Evolutionary conservation across 2,113 vertebrate species (phyloP), one percentile per base, ranked within the genome.

Genomic region (Lampris megalopsis): DNA sequence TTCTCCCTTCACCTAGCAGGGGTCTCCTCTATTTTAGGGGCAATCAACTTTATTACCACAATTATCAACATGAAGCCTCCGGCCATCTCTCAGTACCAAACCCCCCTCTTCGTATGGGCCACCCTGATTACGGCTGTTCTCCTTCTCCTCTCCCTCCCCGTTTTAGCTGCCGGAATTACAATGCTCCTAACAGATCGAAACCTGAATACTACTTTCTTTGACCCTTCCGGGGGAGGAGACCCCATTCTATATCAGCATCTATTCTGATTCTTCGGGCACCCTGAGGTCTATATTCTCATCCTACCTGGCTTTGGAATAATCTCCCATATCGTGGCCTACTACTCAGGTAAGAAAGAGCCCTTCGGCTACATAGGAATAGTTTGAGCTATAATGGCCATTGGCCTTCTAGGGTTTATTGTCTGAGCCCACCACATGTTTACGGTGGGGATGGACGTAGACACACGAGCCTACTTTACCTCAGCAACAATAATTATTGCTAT

Each of bases 401-500:
- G 87, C 0, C 50, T 88, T 0, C 9, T 89, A 6, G 77, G 83
- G 0, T 90, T 91, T 40, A 88, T 81, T 4, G 86, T 88, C 0
- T 81, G 84, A 42, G 83, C 76, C 8, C 83, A 90, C 1, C 77
- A 91, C 3, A 90, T 89, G 35, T 90, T 91, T 5, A 91, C 89
- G 0, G 83, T 85, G 0, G 87, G 81, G 0, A 76, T 87, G 10
- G 85, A 88, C 0, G 79, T 89, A 1, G 88, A 89, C 3, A 90
- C 84, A 0, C 82, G 78, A 11, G 88, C 86, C 0, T 90, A 91
- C 4, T 91, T 91, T 5, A 91, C 89, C 3, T 87, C 82, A 0
- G 84, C 88, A 1, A 89, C 86, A n/a, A 90, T 91, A 69, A 89
- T 89, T 0, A 91, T 90, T 1, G 88, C 86, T 0, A 84, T 88